Evolutionary conservation across 1,140 invertebrate genomes (phyloP).

Genomic region (Drosophila santomea): DNA sequence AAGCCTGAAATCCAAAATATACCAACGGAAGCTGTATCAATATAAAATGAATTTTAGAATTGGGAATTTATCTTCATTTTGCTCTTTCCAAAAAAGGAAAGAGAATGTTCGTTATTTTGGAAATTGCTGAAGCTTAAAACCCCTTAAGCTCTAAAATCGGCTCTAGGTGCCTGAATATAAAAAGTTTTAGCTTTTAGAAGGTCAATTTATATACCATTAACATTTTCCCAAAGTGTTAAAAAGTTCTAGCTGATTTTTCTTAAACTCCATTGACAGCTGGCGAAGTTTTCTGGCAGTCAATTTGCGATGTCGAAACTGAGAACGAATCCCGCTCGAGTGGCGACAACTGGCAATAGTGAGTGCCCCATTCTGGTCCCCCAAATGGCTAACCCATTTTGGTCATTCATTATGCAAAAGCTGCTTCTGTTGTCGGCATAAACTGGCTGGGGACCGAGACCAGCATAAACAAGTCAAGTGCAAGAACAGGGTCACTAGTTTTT

Average conservation of each 20-base stretch:
- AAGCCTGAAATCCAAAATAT: no score
- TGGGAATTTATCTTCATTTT: no score
- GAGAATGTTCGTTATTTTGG: no score
- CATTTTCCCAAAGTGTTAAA: neutral
- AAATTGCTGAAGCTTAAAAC: no score
- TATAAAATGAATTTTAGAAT: no score
- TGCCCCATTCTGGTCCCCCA: neutral
- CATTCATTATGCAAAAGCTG: conserved; percentile 59
- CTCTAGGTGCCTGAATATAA: no score
- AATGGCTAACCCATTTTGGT: conserved; percentile 20
- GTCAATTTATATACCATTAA: no score
- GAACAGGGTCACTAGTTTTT: conserved; percentile 42
- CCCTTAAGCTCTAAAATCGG: no score
- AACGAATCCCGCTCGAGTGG: conserved; percentile 23
- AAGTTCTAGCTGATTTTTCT: conserved; percentile 23
- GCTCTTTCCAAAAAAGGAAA: no score
- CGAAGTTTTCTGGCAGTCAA: conserved; percentile 60
- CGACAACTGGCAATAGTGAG: conserved; percentile 33
- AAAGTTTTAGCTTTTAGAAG: no score
- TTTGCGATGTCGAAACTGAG: conserved; percentile 33
- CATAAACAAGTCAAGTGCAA: conserved; percentile 71
- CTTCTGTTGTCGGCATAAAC: conserved; percentile 56
- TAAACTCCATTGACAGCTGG: conserved; percentile 29
- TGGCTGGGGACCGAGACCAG: conserved; percentile 25
- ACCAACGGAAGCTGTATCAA: no score